A percentile compares a stretch with the other conserved stretches of the same genome.
phyloP scores from a whole-genome alignment of 1,140 invertebrate species.

The Leptinotarsa texana region DNA sequence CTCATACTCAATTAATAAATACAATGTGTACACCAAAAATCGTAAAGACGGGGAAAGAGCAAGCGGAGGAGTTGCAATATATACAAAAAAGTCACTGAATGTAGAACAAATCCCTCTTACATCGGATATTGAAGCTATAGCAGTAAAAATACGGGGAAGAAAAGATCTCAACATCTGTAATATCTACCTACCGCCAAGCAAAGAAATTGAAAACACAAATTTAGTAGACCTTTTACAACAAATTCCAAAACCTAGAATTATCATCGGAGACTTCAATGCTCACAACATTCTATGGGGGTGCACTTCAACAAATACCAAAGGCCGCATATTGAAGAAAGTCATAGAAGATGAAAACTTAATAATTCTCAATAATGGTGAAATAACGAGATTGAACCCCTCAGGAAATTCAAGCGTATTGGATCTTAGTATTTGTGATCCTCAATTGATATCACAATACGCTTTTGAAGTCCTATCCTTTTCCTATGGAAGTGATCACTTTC shows the following conservation, averaged over 20 bases:
- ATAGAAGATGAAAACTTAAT: neutral
- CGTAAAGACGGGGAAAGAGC: neutral
- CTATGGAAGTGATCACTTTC: constrained; percentile 9
- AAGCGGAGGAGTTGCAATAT: constrained; percentile 5
- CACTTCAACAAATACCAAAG: neutral
- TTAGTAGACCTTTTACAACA: neutral
- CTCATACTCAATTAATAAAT: neutral
- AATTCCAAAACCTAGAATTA: constrained; percentile 10
- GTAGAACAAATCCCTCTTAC: constrained; percentile 1
- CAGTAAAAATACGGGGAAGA: neutral
- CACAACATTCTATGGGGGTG: constrained; percentile 15
- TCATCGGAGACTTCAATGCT: constrained; percentile 10
- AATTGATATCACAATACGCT: neutral
- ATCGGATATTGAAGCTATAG: constrained; percentile 10
- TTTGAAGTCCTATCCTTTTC: neutral
- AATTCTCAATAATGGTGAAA: neutral
- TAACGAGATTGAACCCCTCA: neutral
- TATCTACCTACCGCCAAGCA: constrained; percentile 4
- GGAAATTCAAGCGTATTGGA: neutral
- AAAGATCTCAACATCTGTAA: constrained; percentile 4
- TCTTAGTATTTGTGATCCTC: neutral
- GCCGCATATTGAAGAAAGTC: neutral
- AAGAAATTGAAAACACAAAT: neutral
- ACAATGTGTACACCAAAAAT: neutral
- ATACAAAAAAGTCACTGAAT: neutral